These are phyloP conservation scores for Rhynchophorus ferrugineus DNA, from an alignment of 1,140 invertebrate genomes.

Conservation along the genomic window DNA sequence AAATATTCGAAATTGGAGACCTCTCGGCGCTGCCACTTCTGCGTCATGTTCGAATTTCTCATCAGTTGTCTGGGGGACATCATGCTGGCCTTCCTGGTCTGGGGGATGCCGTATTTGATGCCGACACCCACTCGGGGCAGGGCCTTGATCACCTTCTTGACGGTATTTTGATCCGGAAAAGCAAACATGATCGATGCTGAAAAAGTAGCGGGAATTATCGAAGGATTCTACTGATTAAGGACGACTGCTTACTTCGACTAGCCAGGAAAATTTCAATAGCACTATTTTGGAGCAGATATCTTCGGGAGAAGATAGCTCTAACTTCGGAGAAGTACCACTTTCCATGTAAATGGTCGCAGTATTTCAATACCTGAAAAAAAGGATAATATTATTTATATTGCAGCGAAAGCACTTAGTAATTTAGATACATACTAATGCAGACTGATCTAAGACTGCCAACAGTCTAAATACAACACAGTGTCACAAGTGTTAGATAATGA, in stretches of 20 bases:
- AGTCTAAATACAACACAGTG: neutral
- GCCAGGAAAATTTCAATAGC: constrained; percentile 98
- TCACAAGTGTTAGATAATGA: too few relatives aligned
- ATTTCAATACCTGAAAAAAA: constrained; percentile 58
- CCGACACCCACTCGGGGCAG: constrained; percentile 97
- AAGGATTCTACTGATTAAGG: too few relatives aligned
- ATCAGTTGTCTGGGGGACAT: constrained; percentile 97
- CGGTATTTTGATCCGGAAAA: constrained; percentile 91
- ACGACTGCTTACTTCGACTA: constrained; percentile 81
- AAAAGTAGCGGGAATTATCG: too few relatives aligned
- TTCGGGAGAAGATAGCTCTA: constrained; percentile 93
- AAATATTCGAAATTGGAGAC: constrained; percentile 99
- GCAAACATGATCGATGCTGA: constrained; percentile 97
- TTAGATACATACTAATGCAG: too few relatives aligned
- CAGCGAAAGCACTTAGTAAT: too few relatives aligned
- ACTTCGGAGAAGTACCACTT: constrained; percentile 99
- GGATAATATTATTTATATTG: neutral
- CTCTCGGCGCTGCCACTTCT: constrained; percentile 97
- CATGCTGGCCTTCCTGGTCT: constrained; percentile 93
- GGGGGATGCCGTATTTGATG: constrained; percentile 97
- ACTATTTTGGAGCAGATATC: constrained; percentile 93
- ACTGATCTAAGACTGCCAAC: neutral
- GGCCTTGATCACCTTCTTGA: constrained; percentile 97
- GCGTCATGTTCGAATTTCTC: constrained; percentile 98
- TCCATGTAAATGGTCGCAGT: constrained; percentile 95